Evolutionary conservation across 1,140 invertebrate species (phyloP), one percentile per base, ranked within the genome.

Genomic region (Rhagoletis zephyria): DNA sequence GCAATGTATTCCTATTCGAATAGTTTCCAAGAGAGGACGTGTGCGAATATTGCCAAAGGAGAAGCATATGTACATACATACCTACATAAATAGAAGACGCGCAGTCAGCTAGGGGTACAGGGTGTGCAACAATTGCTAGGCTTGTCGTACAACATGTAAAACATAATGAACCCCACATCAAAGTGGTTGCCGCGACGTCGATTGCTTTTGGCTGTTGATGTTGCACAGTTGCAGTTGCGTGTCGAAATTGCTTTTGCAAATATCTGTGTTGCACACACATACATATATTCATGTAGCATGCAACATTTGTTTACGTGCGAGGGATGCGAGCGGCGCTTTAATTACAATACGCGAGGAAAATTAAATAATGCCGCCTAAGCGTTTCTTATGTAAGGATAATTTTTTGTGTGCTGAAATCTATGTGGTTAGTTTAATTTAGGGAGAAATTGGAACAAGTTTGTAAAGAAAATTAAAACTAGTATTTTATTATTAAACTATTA

Each of bases 171-270:
- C 30, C 30, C 30, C 30, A 51, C 60, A 74, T 45, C 67, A 74
- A 30, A 30, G 42, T 45, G 16, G 67, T 45, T 45, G 67, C 16
- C 16, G 3, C 67, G n/a, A 42, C 30, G 42, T n/a, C 12, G 14
- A 74, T 74, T 48, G 42, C 67, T 74, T 74, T n/a, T 16, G 42
- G 67, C 14, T 74, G 42, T 74, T 40, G 30, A 42, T 67, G 65
- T 67, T 45, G 67, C 40, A 4, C 19, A 6, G 67, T 45, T 74
- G 30, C 14, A 16, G 67, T 14, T 74, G 67, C 67, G 14, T 74
- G 67, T 74, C 5, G 5, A 74, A 74, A 74, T 74, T 74, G 40
- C 14, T 14, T 30, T 45, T 45, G 67, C 67, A n/a, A 2, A 40
- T 30, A 30, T 30, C 30, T 30, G 30, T 30, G 30, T 30, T 30